Conservation (phyloP, 2,888 invertebrate species). For the Drosophila subquinaria region DNA sequence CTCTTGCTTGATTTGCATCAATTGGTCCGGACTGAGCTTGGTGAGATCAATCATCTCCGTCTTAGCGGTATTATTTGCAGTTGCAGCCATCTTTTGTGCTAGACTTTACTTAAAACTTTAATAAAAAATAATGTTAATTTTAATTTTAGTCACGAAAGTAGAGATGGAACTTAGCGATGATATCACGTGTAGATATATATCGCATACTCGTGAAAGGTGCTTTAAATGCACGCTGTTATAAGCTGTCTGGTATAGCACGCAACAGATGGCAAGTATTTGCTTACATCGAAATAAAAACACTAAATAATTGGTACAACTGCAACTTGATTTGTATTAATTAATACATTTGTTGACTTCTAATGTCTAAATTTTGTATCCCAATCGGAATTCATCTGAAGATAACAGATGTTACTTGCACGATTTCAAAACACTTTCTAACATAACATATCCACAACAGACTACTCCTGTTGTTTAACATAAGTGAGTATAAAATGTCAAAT, state of each 20-base stretch:
- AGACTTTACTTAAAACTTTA: constrained; percentile 39
- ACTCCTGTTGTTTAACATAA: neutral
- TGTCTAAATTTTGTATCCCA: neutral
- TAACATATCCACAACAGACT: neutral
- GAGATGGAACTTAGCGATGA: constrained; percentile 11
- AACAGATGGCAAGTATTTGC: neutral
- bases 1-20: constrained; percentile 94
- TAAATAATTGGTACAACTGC: too few species aligned
- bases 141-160: constrained; percentile 54
- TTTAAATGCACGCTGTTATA: neutral
- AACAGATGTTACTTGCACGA: neutral
- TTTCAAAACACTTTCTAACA: neutral
- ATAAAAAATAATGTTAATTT: constrained; percentile 45
- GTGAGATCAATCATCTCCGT: constrained; percentile 92
- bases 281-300: too few species aligned
- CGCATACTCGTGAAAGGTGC: neutral
- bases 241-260: neutral
- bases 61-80: constrained; percentile 85
- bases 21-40: constrained; percentile 92
- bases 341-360: too few species aligned
- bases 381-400: neutral
- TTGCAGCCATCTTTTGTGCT: constrained; percentile 63
- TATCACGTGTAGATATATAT: neutral
- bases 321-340: too few species aligned
- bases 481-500: neutral